Evolutionary conservation across 1,140 invertebrate genomes (phyloP).

Genomic region (Helicorthomorpha holstii): DNA sequence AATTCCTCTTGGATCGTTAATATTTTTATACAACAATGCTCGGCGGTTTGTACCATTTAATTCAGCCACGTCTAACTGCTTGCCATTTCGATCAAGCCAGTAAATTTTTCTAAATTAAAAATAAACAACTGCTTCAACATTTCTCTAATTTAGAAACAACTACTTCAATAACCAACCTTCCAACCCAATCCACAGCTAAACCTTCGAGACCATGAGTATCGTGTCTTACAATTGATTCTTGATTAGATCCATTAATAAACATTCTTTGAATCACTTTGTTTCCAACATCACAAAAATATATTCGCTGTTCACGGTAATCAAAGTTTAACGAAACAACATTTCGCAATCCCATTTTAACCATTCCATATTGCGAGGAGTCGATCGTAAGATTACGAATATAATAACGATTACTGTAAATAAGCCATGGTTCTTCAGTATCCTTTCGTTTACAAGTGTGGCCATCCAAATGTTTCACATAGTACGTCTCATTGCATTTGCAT

Average conservation of each 20-base stretch:
- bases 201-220: slow-evolving; percentile 90
- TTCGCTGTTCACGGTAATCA: slow-evolving; percentile 59
- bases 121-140: background rate
- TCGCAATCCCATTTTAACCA: slow-evolving; percentile 86
- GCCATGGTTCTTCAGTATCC: slow-evolving; percentile 64
- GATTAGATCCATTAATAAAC: slow-evolving; percentile 26
- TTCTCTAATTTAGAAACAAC: background rate
- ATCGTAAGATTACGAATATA: slow-evolving; percentile 89
- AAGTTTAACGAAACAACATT: slow-evolving; percentile 94
- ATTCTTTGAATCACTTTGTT: slow-evolving; percentile 77
- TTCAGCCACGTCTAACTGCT: slow-evolving; percentile 78
- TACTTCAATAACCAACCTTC: slow-evolving; percentile 21
- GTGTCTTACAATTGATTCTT: slow-evolving; percentile 71
- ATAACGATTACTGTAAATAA: slow-evolving; percentile 95
- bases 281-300: slow-evolving; percentile 91
- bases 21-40: slow-evolving; percentile 59
- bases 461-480: slow-evolving; percentile 69
- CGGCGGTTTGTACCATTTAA: slow-evolving; percentile 79
- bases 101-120: slow-evolving; percentile 60
- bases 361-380: slow-evolving; percentile 64
- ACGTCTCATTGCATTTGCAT: slow-evolving; percentile 89
- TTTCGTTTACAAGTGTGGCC: slow-evolving; percentile 77
- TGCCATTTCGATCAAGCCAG: slow-evolving; percentile 90
- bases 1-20: slow-evolving; percentile 82
- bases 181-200: slow-evolving; percentile 93